A percentile compares a stretch with the other conserved stretches of the same genome.
Conservation (phyloP, 2,888 invertebrate genomes). For the Marasmarcha lunaedactyla region DNA sequence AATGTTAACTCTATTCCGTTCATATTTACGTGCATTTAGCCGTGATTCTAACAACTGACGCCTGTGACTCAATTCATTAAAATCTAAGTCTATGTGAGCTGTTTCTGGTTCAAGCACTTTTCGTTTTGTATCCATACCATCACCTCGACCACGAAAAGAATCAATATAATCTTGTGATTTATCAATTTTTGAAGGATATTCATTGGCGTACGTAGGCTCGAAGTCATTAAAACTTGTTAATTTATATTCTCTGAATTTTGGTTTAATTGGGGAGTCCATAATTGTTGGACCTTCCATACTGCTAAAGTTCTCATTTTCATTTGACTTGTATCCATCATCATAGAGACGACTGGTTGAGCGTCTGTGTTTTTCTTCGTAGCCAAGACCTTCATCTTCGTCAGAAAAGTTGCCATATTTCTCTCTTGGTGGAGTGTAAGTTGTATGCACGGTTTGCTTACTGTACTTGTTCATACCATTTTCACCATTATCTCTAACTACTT, state of each 20-base stretch:
- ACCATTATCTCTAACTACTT: slow-evolving; percentile 71
- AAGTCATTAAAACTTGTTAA: slow-evolving; percentile 62
- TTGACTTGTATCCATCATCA: slow-evolving; percentile 60
- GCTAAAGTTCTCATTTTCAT: slow-evolving; percentile 54
- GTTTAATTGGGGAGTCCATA: slow-evolving; percentile 73
- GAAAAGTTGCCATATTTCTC: slow-evolving; percentile 71
- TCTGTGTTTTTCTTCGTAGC: slow-evolving; percentile 73
- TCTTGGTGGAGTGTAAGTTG: slow-evolving; percentile 53
- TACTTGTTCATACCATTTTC: slow-evolving; percentile 29
- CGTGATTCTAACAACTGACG: slow-evolving; percentile 82
- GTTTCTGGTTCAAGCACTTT: slow-evolving; percentile 52
- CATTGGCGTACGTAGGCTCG: slow-evolving; percentile 61
- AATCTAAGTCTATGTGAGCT: slow-evolving; percentile 47
- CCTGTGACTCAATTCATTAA: slow-evolving; percentile 77
- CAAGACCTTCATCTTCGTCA: slow-evolving; percentile 85
- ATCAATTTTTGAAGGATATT: slow-evolving; percentile 36
- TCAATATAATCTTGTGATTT: slow-evolving; percentile 42
- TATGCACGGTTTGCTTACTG: slow-evolving; percentile 63
- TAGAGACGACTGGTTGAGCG: slow-evolving; percentile 36
- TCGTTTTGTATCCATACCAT: slow-evolving; percentile 75
- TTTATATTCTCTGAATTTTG: slow-evolving; percentile 72
- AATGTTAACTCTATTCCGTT: slow-evolving; percentile 39
- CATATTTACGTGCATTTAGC: slow-evolving; percentile 72
- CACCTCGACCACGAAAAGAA: slow-evolving; percentile 70
- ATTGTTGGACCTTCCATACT: slow-evolving; percentile 52